Evolutionary conservation across 2,888 invertebrate species (phyloP).

Genomic region (Leptinotarsa rubiginosa): DNA sequence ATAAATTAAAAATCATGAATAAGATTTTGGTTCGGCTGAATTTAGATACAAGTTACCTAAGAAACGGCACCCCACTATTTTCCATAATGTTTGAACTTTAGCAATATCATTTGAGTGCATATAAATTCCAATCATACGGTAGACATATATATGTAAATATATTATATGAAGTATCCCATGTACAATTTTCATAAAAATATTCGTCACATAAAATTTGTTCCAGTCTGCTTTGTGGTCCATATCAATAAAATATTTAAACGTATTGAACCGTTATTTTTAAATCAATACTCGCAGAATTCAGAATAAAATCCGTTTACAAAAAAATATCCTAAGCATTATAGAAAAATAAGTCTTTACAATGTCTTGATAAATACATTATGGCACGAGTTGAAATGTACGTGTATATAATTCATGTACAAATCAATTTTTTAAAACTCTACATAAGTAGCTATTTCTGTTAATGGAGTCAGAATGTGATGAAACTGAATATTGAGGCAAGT

Average conservation of each 20-base stretch:
- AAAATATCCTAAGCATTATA: not conserved
- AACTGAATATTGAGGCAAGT: no score
- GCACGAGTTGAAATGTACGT: not conserved
- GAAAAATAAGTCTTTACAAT: slow-evolving; percentile 15
- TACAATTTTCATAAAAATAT: slow-evolving; percentile 14
- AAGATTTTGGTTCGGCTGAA: no score
- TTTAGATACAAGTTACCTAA: no score
- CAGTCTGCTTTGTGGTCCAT: not conserved
- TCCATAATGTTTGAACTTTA: no score
- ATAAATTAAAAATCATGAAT: no score
- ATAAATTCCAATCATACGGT: not conserved
- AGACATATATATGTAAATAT: not conserved
- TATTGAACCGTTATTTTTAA: not conserved
- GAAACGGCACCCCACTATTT: no score
- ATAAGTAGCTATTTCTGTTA: not conserved
- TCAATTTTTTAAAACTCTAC: no score
- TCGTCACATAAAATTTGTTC: not conserved
- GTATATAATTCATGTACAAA: not conserved
- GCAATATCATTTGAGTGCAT: not conserved
- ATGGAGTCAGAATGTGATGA: not conserved
- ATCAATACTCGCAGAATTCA: not conserved
- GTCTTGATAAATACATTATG: not conserved
- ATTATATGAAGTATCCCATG: not conserved
- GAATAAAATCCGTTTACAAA: not conserved
- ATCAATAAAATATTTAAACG: not conserved